Evolutionary conservation across 1,140 invertebrate genomes (phyloP).

Genomic region (Condylostylus longicornis): DNA sequence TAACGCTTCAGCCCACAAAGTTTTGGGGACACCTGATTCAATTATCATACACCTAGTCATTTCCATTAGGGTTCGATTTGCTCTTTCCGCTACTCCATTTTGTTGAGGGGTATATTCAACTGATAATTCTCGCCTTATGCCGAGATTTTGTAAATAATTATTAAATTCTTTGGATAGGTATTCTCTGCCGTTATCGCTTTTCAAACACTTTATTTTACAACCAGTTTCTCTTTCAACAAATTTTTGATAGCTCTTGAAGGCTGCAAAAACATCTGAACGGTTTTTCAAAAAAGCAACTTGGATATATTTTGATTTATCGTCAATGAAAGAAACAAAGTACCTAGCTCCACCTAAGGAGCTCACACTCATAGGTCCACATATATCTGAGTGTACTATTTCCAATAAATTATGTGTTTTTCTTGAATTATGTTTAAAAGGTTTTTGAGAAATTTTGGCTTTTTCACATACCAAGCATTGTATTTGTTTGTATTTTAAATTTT

Average conservation of each 20-base stretch:
- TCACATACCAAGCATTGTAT: background rate
- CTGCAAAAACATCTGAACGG: conserved; percentile 24
- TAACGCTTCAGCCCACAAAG: background rate
- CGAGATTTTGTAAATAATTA: background rate
- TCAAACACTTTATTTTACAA: background rate
- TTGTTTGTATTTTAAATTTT: too few relatives aligned
- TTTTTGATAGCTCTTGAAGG: background rate
- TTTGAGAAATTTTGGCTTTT: background rate
- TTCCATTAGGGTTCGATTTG: background rate
- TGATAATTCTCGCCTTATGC: background rate
- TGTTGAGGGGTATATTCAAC: background rate
- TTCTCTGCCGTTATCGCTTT: background rate
- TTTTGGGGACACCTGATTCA: background rate
- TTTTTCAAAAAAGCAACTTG: conserved; percentile 29
- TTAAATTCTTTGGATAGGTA: background rate
- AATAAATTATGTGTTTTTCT: conserved; percentile 2
- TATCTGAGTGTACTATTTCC: conserved; percentile 33
- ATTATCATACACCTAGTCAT: conserved; percentile 1
- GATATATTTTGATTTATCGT: conserved; percentile 30
- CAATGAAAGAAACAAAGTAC: conserved; percentile 32
- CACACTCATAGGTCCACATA: conserved; percentile 33
- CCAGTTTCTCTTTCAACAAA: background rate
- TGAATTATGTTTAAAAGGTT: background rate
- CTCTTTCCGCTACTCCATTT: background rate
- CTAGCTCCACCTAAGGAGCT: conserved; percentile 19